Conservation (phyloP, 2,888 invertebrate species). For the Drosophila tripunctata region DNA sequence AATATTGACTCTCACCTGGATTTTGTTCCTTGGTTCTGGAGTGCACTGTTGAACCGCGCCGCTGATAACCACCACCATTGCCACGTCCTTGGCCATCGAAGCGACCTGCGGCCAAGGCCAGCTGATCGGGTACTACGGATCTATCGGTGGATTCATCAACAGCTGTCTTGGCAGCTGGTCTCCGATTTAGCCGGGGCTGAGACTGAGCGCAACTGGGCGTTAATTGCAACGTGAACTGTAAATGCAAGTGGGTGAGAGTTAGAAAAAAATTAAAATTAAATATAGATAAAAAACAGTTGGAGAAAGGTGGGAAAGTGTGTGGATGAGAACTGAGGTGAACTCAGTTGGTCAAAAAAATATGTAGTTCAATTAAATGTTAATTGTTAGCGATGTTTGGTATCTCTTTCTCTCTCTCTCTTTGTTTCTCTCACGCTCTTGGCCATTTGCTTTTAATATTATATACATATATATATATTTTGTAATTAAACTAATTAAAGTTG, state of each 20-base stretch:
- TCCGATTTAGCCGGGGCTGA: slow-evolving; percentile 66
- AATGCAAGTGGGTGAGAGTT: slow-evolving; percentile 6
- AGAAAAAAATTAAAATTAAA: too few relatives aligned
- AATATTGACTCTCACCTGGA: slow-evolving; percentile 40
- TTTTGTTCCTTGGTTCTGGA: slow-evolving; percentile 48
- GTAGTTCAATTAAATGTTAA: slow-evolving; percentile 30
- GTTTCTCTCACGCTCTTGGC: too few relatives aligned
- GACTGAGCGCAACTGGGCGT: slow-evolving; percentile 28
- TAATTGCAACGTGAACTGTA: slow-evolving; percentile 32
- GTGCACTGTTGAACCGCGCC: slow-evolving; percentile 61
- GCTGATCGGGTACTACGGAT: slow-evolving; percentile 72
- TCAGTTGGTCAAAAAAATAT: not conserved
- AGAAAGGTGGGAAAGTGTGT: not conserved
- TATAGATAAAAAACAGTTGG: not conserved
- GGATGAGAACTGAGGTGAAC: not conserved
- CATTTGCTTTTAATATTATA: slow-evolving; percentile 20
- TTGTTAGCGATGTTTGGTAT: slow-evolving; percentile 13
- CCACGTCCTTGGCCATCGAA: slow-evolving; percentile 65
- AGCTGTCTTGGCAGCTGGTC: slow-evolving; percentile 57
- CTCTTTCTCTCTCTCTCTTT: too few relatives aligned
- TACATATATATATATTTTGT: slow-evolving; percentile 18
- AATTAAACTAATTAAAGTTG: slow-evolving; percentile 77
- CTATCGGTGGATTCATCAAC: slow-evolving; percentile 70
- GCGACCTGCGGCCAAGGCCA: slow-evolving; percentile 77
- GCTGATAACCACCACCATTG: slow-evolving; percentile 16